These are phyloP conservation scores for Xenentodon cancila DNA, from an alignment of 2,797 vertebrate species.

Conservation along the genomic window DNA sequence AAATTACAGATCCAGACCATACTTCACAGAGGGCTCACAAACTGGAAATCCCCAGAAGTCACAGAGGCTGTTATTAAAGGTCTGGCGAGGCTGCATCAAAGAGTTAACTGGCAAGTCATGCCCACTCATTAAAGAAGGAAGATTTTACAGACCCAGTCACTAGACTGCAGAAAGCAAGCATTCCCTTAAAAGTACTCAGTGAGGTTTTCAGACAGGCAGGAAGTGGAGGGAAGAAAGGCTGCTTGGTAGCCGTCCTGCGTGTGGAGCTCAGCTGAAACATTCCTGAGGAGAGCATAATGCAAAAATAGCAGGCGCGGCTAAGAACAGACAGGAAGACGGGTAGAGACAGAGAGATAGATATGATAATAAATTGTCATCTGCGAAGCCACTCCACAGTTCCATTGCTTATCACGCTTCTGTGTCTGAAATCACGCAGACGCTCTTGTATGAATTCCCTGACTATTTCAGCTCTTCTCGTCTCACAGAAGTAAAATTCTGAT, in stretches of 20 bases:
- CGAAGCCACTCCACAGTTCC: neutral
- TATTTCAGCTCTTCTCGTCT: neutral
- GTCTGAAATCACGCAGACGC: neutral
- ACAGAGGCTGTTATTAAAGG: conserved; percentile 67
- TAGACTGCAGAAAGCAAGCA: conserved; percentile 53
- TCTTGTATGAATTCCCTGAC: neutral
- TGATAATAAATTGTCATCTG: too few species aligned
- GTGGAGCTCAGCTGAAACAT: conserved; percentile 35
- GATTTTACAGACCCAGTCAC: conserved; percentile 52
- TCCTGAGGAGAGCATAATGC: neutral
- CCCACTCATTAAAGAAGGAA: conserved; percentile 69
- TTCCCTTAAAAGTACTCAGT: conserved; percentile 55
- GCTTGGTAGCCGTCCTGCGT: conserved; percentile 53
- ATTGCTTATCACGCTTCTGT: neutral
- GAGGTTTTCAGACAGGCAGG: conserved; percentile 54
- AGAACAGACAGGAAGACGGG: neutral
- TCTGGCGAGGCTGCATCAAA: conserved; percentile 63
- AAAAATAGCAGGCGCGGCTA: too few species aligned
- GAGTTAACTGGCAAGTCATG: conserved; percentile 61
- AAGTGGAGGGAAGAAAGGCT: conserved; percentile 50
- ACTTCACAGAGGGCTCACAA: conserved; percentile 44
- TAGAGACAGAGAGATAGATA: neutral
- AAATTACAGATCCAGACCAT: conserved; percentile 52
- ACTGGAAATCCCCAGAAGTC: conserved; percentile 63
- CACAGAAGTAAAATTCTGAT: neutral